These are phyloP conservation scores for Phoenoteleia sp. DNA, from an alignment of 2,888 invertebrate species.

Conservation along the genomic window DNA sequence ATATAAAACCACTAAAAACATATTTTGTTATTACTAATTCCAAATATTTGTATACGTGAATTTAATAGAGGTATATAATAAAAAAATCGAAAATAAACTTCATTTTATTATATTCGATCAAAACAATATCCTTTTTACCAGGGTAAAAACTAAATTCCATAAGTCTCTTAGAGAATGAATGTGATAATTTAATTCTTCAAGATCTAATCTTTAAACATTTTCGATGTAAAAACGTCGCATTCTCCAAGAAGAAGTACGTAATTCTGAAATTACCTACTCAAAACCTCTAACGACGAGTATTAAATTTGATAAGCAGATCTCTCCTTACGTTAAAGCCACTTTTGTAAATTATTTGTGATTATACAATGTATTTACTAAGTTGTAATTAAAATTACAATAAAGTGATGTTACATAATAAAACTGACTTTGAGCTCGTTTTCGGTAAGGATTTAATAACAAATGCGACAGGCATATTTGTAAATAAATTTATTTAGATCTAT, in stretches of 20 bases:
- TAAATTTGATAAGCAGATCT: constrained; percentile 15
- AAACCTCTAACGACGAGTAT: not conserved
- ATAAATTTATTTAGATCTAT: constrained; percentile 81
- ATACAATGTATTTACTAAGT: constrained; percentile 3
- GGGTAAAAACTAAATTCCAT: no score
- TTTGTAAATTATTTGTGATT: constrained; percentile 23
- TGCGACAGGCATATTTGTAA: constrained; percentile 64
- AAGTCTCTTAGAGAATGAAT: constrained; percentile 20
- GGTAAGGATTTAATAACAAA: no score
- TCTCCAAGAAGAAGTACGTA: not conserved
- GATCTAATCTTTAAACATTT: not conserved
- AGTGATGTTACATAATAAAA: not conserved
- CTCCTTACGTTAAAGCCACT: constrained; percentile 7
- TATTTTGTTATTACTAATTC: no score
- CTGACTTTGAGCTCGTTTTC: no score
- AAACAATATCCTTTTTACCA: no score
- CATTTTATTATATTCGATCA: no score
- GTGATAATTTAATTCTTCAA: constrained; percentile 24
- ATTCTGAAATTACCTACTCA: constrained; percentile 5
- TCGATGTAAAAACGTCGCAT: not conserved
- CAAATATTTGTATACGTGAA: no score
- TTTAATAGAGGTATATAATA: no score
- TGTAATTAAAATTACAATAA: constrained; percentile 12
- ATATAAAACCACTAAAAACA: no score
- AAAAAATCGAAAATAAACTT: no score